Evolutionary conservation across 1,140 invertebrate species (phyloP).

Genomic region (Euglossa dilemma): DNA sequence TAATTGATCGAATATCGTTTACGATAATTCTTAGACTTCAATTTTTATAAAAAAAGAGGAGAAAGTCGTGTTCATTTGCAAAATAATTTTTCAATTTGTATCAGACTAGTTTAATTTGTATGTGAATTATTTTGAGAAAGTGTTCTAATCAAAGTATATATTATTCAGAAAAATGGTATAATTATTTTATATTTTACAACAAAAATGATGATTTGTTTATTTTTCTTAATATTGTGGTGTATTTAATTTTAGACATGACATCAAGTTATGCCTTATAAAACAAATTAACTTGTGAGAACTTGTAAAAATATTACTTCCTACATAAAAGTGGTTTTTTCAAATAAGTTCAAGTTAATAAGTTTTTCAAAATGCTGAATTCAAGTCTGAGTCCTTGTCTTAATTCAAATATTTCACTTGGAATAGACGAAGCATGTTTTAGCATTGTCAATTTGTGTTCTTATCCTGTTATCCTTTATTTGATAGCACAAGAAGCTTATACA

Average conservation of each 20-base stretch:
- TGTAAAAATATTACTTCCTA: background rate
- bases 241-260: conserved; percentile 15
- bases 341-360: background rate
- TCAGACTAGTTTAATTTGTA: background rate
- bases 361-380: background rate
- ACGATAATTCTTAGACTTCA: background rate
- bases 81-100: background rate
- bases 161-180: background rate
- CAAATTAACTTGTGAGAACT: background rate
- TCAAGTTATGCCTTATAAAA: background rate
- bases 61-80: no score
- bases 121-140: background rate
- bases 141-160: background rate
- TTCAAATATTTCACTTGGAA: conserved; percentile 68
- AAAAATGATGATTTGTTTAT: background rate
- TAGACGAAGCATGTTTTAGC: conserved; percentile 82
- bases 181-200: background rate
- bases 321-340: background rate
- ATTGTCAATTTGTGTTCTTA: conserved; percentile 76
- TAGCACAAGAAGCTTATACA: conserved; percentile 77
- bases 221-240: background rate
- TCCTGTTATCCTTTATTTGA: conserved; percentile 73
- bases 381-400: conserved; percentile 41
- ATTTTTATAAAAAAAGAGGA: background rate
- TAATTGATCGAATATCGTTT: background rate